Percentiles rank a stretch among this genome's conserved stretches.
phyloP scores from a whole-genome alignment of 2,797 vertebrate species.

The Adelosebastes latens region DNA sequence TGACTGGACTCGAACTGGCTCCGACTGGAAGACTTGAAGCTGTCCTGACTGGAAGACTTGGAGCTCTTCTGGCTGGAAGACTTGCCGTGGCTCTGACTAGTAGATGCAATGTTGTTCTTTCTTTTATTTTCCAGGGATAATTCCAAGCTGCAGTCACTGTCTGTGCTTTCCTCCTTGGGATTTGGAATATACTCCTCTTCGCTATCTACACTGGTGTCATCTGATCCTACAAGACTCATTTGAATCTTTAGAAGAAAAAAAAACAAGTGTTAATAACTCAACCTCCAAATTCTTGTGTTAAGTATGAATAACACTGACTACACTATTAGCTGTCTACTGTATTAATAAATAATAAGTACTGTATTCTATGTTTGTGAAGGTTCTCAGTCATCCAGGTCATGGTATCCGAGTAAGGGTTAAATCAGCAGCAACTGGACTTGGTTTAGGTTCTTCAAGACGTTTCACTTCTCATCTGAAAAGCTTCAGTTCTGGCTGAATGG shows the following conservation, averaged over 20 bases:
- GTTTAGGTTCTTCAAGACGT: too few species aligned
- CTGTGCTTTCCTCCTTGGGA: constrained; percentile 3
- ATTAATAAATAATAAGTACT: too few species aligned
- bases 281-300: neutral
- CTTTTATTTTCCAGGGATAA: neutral
- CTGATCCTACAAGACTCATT: neutral
- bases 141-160: neutral
- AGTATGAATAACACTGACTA: neutral
- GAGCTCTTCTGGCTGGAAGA: neutral
- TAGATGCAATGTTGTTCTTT: neutral
- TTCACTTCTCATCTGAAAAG: too few species aligned
- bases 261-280: neutral
- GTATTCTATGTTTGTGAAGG: too few species aligned
- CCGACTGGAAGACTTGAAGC: neutral
- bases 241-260: neutral
- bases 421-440: too few species aligned
- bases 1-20: too few species aligned
- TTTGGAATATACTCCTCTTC: constrained; percentile 26
- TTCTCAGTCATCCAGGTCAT: too few species aligned
- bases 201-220: constrained; percentile 7
- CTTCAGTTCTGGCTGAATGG: too few species aligned
- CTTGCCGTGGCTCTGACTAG: neutral
- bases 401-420: too few species aligned
- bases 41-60: too few species aligned
- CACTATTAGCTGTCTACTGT: neutral